Conservation (phyloP, 1,140 invertebrate genomes). For the Archivesica marissinica region DNA sequence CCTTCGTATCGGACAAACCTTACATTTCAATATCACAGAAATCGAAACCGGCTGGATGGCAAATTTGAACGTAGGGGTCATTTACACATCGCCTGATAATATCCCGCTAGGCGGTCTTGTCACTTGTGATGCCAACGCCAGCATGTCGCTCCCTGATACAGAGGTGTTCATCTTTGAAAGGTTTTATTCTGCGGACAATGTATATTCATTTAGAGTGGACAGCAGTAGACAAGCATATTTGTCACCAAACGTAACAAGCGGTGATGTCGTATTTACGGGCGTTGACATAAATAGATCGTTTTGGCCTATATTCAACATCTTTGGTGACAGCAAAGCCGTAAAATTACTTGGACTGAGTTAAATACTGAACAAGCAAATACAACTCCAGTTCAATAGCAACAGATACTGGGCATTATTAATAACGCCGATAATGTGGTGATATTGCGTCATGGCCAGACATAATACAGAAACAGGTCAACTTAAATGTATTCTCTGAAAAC, state of each 20-base stretch:
- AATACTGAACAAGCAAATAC: too few relatives aligned
- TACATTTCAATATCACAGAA: slow-evolving; percentile 56
- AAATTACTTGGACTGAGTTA: slow-evolving; percentile 29
- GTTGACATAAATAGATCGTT: slow-evolving; percentile 57
- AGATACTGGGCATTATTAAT: too few relatives aligned
- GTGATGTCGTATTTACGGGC: slow-evolving; percentile 41
- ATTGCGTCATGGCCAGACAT: too few relatives aligned
- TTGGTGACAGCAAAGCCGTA: slow-evolving; percentile 50
- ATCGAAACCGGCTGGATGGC: slow-evolving; percentile 44
- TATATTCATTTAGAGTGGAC: slow-evolving; percentile 45
- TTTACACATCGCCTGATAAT: slow-evolving; percentile 23
- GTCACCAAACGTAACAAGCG: slow-evolving; percentile 43
- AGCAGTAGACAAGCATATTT: slow-evolving; percentile 25
- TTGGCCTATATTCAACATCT: slow-evolving; percentile 52
- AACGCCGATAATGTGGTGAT: too few relatives aligned
- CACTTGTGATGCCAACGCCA: slow-evolving; percentile 46
- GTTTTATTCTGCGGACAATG: slow-evolving; percentile 46
- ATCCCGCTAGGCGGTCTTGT: slow-evolving; percentile 22
- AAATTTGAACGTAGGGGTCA: slow-evolving; percentile 52
- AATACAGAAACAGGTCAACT: too few relatives aligned
- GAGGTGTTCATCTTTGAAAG: slow-evolving; percentile 52
- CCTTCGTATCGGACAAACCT: slow-evolving; percentile 7
- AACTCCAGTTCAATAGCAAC: too few relatives aligned
- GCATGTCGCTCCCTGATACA: slow-evolving; percentile 8
- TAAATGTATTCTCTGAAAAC: too few relatives aligned